phyloP scores from a whole-genome alignment of 2,113 vertebrate species.

The Miniopterus natalensis region DNA sequence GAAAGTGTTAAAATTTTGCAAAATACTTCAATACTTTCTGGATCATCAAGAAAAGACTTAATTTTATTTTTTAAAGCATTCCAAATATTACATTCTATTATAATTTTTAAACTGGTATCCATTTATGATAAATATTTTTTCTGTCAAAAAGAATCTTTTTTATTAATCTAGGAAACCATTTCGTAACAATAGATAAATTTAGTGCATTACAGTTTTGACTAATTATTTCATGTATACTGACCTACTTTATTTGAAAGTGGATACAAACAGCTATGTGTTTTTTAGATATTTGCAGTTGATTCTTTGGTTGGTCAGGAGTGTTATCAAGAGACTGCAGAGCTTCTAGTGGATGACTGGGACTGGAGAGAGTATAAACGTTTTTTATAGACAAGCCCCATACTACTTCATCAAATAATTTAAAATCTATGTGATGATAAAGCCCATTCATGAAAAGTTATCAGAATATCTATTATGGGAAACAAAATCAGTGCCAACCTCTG shows the following conservation, averaged over 20 bases:
- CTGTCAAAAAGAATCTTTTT: constrained; percentile 34
- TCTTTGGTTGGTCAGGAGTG: background rate
- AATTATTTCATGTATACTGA: constrained; percentile 14
- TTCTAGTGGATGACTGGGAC: background rate
- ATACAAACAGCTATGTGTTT: background rate
- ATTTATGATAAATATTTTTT: constrained; percentile 10
- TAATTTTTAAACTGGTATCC: constrained; percentile 36
- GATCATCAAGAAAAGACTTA: constrained; percentile 21
- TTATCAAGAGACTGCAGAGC: background rate
- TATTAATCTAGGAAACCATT: constrained; percentile 33
- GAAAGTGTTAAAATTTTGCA: background rate
- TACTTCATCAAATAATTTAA: constrained; percentile 25
- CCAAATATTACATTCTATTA: constrained; percentile 7
- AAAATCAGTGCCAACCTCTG: background rate
- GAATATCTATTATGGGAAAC: constrained; percentile 4
- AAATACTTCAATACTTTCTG: constrained; percentile 26
- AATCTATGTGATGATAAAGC: constrained; percentile 20
- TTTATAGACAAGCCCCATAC: background rate
- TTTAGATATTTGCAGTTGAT: background rate
- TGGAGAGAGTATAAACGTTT: background rate
- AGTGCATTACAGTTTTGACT: background rate
- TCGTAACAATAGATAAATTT: constrained; percentile 27
- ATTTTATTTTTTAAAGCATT: constrained; percentile 42
- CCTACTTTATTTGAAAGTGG: constrained; percentile 45
- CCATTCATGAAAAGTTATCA: constrained; percentile 35